A percentile compares a stretch with the other conserved stretches of the same genome.
Conservation (phyloP, 53 echinoderm and acorn worm genomes). For the Antedon mediterranea region DNA sequence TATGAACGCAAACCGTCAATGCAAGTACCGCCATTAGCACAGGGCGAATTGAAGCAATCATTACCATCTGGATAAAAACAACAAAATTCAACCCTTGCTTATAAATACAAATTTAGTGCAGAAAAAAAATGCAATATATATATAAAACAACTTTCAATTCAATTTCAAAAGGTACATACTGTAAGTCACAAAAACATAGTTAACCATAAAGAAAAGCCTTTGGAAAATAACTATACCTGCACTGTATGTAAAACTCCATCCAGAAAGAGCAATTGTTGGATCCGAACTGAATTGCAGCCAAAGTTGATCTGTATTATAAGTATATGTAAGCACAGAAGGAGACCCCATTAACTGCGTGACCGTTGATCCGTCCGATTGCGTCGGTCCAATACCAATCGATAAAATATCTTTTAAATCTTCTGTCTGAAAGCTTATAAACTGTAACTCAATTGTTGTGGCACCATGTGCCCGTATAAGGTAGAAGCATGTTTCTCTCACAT, state of each 20-base stretch:
- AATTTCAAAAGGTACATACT: no score
- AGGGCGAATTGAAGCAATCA: neutral
- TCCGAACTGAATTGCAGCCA: neutral
- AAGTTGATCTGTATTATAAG: neutral
- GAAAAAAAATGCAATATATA: no score
- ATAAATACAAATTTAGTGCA: no score
- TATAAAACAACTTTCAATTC: no score
- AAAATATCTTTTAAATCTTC: neutral
- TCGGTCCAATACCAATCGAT: neutral
- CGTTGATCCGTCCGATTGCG: neutral
- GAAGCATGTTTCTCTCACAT: neutral
- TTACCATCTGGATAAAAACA: neutral
- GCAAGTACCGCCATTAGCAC: neutral
- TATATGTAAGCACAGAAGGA: neutral
- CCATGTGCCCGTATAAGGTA: neutral
- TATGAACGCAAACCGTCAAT: neutral
- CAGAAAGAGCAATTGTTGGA: neutral
- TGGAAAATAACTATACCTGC: neutral
- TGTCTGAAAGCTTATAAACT: neutral
- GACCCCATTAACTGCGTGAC: neutral
- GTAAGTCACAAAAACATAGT: no score
- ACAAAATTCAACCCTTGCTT: no score
- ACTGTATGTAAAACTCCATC: neutral
- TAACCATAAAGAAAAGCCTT: no score
- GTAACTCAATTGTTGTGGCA: neutral